phyloP scores from a whole-genome alignment of 2,113 vertebrate genomes.

The Narcine bancroftii region DNA sequence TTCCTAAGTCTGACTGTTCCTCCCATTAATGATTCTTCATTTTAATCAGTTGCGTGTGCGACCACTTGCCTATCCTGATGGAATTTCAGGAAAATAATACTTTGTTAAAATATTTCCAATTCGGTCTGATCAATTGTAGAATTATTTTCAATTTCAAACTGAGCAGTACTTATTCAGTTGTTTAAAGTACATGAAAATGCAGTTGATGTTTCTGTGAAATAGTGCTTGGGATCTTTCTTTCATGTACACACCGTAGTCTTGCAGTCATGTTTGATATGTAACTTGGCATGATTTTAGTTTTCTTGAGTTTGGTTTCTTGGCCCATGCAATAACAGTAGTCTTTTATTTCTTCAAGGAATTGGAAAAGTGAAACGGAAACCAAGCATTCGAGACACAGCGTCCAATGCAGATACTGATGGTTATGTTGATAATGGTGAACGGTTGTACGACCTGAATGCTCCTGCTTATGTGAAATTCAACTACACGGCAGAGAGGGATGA shows the following conservation, averaged over 20 bases:
- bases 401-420: constrained; percentile 64
- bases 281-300: not conserved
- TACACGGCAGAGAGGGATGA: constrained; percentile 82
- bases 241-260: not conserved
- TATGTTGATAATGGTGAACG: constrained; percentile 70
- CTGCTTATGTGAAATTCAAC: constrained; percentile 80
- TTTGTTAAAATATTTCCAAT: too few relatives aligned
- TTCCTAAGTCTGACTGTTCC: too few relatives aligned
- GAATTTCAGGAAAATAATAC: too few relatives aligned
- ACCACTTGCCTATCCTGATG: too few relatives aligned
- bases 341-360: constrained; percentile 58
- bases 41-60: too few relatives aligned
- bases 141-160: not conserved
- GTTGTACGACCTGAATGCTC: constrained; percentile 79
- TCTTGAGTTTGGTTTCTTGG: not conserved
- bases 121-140: not conserved
- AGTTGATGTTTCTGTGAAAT: not conserved
- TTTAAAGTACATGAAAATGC: not conserved
- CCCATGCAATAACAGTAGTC: constrained; percentile 40
- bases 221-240: not conserved
- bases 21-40: too few relatives aligned
- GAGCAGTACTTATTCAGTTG: not conserved
- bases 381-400: constrained; percentile 68
- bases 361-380: constrained; percentile 80
- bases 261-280: not conserved